Percentiles rank a stretch among this genome's conserved stretches.
These are phyloP conservation scores for Sebastes fasciatus DNA, from an alignment of 2,113 vertebrate species.

Conservation along the genomic window DNA sequence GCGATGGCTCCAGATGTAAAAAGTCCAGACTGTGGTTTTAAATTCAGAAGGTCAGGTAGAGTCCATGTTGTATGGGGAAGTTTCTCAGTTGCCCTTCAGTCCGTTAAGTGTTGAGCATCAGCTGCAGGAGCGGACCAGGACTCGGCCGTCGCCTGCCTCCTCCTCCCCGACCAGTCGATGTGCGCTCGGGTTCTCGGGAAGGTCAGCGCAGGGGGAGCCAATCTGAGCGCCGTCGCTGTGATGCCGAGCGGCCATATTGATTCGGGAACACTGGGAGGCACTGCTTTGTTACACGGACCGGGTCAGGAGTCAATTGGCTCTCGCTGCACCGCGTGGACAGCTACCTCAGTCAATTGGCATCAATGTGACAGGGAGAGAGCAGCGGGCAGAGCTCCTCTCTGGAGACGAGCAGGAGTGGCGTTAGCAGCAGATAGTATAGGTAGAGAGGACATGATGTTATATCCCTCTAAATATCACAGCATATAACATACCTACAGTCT, in stretches of 20 bases:
- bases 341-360: constrained; percentile 75
- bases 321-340: constrained; percentile 61
- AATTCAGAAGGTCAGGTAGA: constrained; percentile 28
- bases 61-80: constrained; percentile 17
- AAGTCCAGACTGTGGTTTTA: background rate
- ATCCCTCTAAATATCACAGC: background rate
- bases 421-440: constrained; percentile 1
- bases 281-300: constrained; percentile 59
- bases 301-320: constrained; percentile 76
- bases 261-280: constrained; percentile 69
- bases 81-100: constrained; percentile 31
- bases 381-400: constrained; percentile 24
- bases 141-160: constrained; percentile 43
- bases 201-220: constrained; percentile 74
- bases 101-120: constrained; percentile 18
- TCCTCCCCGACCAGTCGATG: constrained; percentile 64
- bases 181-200: constrained; percentile 48
- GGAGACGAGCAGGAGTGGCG: constrained; percentile 27
- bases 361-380: constrained; percentile 54
- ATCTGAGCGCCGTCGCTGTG: constrained; percentile 58
- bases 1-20: background rate
- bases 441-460: too few relatives aligned
- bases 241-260: constrained; percentile 72
- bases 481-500: background rate
- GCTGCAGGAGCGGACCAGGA: constrained; percentile 30